Percentiles rank a stretch among this genome's conserved stretches.
phyloP scores from a whole-genome alignment of 1,140 invertebrate genomes.

The Orchesella cincta region DNA sequence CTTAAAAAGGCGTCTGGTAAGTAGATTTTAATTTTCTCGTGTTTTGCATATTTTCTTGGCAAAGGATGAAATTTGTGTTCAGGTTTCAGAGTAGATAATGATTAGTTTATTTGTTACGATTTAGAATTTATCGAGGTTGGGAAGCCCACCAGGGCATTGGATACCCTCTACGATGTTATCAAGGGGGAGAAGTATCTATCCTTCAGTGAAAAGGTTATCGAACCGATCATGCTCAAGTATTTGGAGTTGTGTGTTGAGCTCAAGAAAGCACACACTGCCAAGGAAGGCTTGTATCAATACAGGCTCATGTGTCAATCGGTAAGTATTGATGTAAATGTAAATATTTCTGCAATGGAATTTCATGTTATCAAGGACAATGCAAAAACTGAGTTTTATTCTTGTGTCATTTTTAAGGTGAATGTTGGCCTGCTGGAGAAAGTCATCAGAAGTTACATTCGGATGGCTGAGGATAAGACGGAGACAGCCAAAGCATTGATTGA shows the following conservation, averaged over 20 bases:
- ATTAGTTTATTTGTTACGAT: too few relatives aligned
- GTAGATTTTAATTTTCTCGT: constrained; percentile 57
- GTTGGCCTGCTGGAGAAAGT: constrained; percentile 93
- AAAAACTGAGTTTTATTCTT: constrained; percentile 39
- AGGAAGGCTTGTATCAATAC: constrained; percentile 98
- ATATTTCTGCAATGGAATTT: background rate
- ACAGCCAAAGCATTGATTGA: constrained; percentile 71
- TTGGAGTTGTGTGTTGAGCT: constrained; percentile 96
- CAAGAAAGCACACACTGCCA: constrained; percentile 96
- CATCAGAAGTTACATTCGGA: constrained; percentile 84
- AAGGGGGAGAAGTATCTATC: constrained; percentile 95
- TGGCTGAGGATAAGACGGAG: constrained; percentile 95
- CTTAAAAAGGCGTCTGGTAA: constrained; percentile 94
- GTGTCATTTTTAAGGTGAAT: constrained; percentile 71
- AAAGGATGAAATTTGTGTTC: too few relatives aligned
- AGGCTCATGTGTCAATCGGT: constrained; percentile 98
- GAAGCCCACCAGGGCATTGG: constrained; percentile 91
- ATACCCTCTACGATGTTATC: constrained; percentile 99
- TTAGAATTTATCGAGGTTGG: constrained; percentile 88
- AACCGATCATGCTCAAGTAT: constrained; percentile 99
- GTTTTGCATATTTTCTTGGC: too few relatives aligned
- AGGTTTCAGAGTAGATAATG: too few relatives aligned
- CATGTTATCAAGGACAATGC: background rate
- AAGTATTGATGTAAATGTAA: constrained; percentile 56
- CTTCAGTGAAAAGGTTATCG: constrained; percentile 90